Percentiles rank a stretch among this genome's conserved stretches.
Evolutionary conservation across 2,797 vertebrate species (phyloP).

Genomic region (Chaenodraco wilsoni): DNA sequence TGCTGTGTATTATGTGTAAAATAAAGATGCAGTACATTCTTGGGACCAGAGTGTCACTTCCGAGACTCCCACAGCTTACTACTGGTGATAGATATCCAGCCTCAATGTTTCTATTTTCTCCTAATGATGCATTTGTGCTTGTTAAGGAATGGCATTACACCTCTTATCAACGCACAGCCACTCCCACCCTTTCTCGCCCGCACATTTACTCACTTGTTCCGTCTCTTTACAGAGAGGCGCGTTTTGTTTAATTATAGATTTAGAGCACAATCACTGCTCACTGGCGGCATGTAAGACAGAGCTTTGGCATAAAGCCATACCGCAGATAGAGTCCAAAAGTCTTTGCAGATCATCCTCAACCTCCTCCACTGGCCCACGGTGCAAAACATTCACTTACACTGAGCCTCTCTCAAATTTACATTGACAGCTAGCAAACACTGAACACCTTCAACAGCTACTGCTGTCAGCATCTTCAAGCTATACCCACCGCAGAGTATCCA

Average conservation of each 20-base stretch:
- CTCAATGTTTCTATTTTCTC: constrained; percentile 60
- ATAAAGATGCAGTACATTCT: constrained; percentile 59
- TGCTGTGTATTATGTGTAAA: constrained; percentile 55
- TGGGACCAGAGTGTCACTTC: constrained; percentile 49
- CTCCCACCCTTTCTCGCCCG: constrained; percentile 34
- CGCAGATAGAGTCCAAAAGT: constrained; percentile 64
- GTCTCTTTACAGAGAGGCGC: constrained; percentile 48
- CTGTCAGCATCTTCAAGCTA: constrained; percentile 74
- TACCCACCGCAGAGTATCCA: constrained; percentile 42
- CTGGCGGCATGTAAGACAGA: constrained; percentile 56
- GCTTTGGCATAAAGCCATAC: constrained; percentile 56
- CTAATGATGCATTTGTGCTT: constrained; percentile 75
- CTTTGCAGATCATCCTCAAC: constrained; percentile 70
- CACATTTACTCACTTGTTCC: constrained; percentile 34
- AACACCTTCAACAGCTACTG: constrained; percentile 71
- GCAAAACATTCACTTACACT: constrained; percentile 74
- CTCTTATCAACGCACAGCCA: constrained; percentile 56
- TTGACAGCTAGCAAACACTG: constrained; percentile 75
- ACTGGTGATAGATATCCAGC: constrained; percentile 61
- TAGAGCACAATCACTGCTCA: constrained; percentile 60
- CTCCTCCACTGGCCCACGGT: constrained; percentile 63
- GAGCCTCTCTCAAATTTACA: constrained; percentile 70
- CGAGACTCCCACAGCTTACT: constrained; percentile 74
- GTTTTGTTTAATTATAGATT: constrained; percentile 74
- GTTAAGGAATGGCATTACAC: constrained; percentile 65